phyloP scores from a whole-genome alignment of 2,113 vertebrate species.

The Ahaetulla prasina region DNA sequence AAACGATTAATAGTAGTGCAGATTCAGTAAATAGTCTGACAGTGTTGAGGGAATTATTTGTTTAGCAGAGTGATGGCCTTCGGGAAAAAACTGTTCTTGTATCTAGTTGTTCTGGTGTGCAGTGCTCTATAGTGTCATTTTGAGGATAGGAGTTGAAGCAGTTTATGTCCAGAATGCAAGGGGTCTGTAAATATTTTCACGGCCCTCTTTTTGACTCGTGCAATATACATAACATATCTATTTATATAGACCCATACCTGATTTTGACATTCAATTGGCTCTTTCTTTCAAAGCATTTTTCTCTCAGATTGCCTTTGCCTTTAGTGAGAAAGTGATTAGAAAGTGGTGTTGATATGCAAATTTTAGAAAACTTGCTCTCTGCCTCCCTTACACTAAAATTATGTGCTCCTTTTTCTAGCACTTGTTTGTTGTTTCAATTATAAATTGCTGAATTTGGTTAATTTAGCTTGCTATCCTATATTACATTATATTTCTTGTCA shows the following conservation, averaged over 20 bases:
- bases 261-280: not conserved
- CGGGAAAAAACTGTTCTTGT: too few relatives aligned
- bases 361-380: not conserved
- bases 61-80: too few relatives aligned
- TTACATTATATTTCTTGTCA: not conserved
- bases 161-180: too few relatives aligned
- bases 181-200: too few relatives aligned
- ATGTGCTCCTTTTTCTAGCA: not conserved
- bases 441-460: not conserved
- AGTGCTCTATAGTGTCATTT: too few relatives aligned
- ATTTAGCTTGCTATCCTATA: not conserved
- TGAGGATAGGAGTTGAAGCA: too few relatives aligned
- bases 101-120: too few relatives aligned
- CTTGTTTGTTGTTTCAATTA: not conserved
- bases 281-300: not conserved
- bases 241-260: not conserved
- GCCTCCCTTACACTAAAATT: not conserved
- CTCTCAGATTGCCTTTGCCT: not conserved
- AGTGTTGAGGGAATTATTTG: too few relatives aligned
- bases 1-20: too few relatives aligned
- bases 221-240: too few relatives aligned
- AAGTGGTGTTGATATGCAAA: not conserved
- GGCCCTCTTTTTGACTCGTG: too few relatives aligned
- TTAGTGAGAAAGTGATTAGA: not conserved
- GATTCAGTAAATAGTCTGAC: too few relatives aligned